Evolutionary conservation across 2,888 invertebrate species (phyloP).

Genomic region (Sacculina carcini): DNA sequence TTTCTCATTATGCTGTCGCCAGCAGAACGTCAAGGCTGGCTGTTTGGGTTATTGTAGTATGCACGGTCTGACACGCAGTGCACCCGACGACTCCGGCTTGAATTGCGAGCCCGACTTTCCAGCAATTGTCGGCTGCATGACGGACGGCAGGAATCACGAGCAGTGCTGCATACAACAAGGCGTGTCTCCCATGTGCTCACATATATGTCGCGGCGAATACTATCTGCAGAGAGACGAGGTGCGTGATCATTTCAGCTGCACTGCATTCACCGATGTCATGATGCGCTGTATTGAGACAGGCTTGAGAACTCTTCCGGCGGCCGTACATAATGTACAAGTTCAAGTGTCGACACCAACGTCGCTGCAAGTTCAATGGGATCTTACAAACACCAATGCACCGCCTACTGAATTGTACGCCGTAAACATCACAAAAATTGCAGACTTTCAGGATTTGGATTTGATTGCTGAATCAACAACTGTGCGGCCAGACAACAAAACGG

Average conservation of each 20-base stretch:
- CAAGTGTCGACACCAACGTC: constrained; percentile 44
- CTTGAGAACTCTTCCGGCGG: no score
- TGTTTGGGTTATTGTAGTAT: constrained; percentile 62
- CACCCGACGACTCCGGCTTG: constrained; percentile 21
- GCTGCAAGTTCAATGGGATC: constrained; percentile 40
- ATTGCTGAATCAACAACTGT: no score
- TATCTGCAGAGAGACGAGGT: constrained; percentile 56
- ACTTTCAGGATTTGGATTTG: no score
- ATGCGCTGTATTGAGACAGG: no score
- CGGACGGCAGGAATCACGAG: constrained; percentile 50
- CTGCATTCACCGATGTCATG: constrained; percentile 52
- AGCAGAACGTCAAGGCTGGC: constrained; percentile 36
- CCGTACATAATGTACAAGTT: no score
- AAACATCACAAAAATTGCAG: constrained; percentile 33
- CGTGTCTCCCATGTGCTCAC: constrained; percentile 58
- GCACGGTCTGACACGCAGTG: constrained; percentile 29
- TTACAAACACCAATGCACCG: constrained; percentile 35
- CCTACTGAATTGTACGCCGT: constrained; percentile 37
- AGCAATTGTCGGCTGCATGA: constrained; percentile 35
- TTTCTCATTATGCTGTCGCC: constrained; percentile 50
- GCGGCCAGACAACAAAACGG: no score
- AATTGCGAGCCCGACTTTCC: constrained; percentile 50
- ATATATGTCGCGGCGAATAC: constrained; percentile 59
- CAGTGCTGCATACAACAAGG: constrained; percentile 56
- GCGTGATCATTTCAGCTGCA: constrained; percentile 57